These are phyloP conservation scores for Sciurus carolinensis DNA, from an alignment of 2,797 vertebrate genomes.

Conservation along the genomic window DNA sequence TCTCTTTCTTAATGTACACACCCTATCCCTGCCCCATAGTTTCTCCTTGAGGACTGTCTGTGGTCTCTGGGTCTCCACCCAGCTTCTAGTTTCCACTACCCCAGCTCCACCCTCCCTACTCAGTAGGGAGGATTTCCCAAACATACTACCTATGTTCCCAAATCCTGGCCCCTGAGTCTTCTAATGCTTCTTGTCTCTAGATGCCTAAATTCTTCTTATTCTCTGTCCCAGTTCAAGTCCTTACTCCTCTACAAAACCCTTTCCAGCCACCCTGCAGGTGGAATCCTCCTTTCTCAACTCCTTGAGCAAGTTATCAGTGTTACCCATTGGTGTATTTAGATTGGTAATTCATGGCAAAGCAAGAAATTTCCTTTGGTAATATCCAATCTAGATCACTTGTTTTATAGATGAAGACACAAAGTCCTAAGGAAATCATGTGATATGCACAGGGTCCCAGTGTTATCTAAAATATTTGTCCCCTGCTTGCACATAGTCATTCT, in stretches of 20 bases:
- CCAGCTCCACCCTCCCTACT: neutral
- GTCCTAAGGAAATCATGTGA: neutral
- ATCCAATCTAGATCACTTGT: neutral
- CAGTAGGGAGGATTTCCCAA: neutral
- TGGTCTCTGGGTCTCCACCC: neutral
- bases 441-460: neutral
- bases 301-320: neutral
- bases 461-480: neutral
- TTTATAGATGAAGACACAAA: neutral
- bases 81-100: neutral
- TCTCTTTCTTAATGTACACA: neutral
- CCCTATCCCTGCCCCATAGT: accelerated
- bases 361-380: neutral
- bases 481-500: neutral
- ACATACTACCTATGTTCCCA: accelerated
- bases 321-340: neutral
- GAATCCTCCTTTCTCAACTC: neutral
- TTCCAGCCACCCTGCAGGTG: neutral
- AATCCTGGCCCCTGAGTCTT: neutral
- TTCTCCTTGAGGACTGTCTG: neutral
- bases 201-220: neutral
- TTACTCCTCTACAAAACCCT: neutral
- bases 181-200: neutral
- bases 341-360: neutral
- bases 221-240: neutral